Conservation (phyloP, 2,888 invertebrate species). For the Ennomos quercinarius region DNA sequence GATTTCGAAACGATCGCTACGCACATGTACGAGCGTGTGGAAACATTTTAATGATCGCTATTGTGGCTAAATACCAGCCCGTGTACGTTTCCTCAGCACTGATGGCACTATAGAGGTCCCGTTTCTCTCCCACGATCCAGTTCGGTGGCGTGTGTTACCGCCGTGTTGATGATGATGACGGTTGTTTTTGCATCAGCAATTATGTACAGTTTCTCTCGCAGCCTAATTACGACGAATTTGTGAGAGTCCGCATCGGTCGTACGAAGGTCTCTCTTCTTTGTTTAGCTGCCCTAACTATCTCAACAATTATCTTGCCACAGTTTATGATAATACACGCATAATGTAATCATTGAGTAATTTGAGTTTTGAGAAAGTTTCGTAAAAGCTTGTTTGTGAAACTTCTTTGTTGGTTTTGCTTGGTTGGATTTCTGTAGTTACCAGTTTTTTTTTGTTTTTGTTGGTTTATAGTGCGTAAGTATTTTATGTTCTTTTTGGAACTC, state of each 20-base stretch:
- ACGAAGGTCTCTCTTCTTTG: slow-evolving; percentile 71
- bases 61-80: slow-evolving; percentile 69
- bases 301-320: slow-evolving; percentile 59
- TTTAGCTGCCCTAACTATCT: slow-evolving; percentile 71
- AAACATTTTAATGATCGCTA: slow-evolving; percentile 77
- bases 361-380: slow-evolving; percentile 50
- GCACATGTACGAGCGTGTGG: slow-evolving; percentile 70
- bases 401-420: slow-evolving; percentile 37
- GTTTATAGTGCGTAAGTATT: too few species aligned
- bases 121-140: slow-evolving; percentile 83
- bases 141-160: slow-evolving; percentile 76
- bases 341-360: slow-evolving; percentile 69
- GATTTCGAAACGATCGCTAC: slow-evolving; percentile 79
- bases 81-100: slow-evolving; percentile 72
- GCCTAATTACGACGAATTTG: slow-evolving; percentile 78
- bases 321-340: slow-evolving; percentile 62
- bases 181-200: slow-evolving; percentile 81
- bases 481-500: too few species aligned
- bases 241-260: slow-evolving; percentile 65
- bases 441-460: too few species aligned
- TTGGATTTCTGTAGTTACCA: slow-evolving; percentile 11
- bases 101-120: slow-evolving; percentile 73
- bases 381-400: slow-evolving; percentile 41
- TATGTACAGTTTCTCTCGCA: slow-evolving; percentile 80
- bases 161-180: slow-evolving; percentile 75